Base-by-base conservation (phyloP, 2,797 vertebrate species). In the Melanotaenia parkinsoni region DNA sequence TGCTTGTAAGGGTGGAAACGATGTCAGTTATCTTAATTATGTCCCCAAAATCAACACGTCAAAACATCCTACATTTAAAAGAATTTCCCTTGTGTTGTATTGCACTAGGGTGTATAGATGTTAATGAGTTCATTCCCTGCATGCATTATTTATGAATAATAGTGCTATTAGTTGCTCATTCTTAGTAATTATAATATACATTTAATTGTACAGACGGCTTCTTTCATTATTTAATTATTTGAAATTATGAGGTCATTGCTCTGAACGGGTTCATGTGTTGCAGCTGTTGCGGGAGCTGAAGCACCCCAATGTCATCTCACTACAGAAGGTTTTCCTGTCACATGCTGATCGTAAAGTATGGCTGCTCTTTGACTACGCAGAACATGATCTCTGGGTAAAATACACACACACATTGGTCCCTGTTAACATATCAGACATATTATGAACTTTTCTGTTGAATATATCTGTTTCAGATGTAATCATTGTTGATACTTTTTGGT, bases 281-380 rank as follows among this genome's bases (percentile, higher is more conserved):
- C 94, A 99, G 98, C 95, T 99, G 92, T 95, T 99, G 79, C 95
- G 98, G 83, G 98, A 99, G 90, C 95, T 99, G 87, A 99, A 99
- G 92, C 98, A 99, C 89, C 98, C 98, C 77, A 99, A 99, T 74
- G 98, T 99, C 87, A 99, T 99, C 95, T 98, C 98, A 74, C 96
- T 99, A 93, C 98, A 99, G 89, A 99, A 99, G 89, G 98, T 99
- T 89, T 99, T 99, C 93, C 95, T 99, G 89, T 99, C 98, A 74
- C 98, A 99, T 28, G 98, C 98, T 67, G 98, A 99, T 92, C 97
- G 98, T 85, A 99, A 99, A 95, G 98, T 99, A 65, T 99, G 97
- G 97, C 97, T 99, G 91, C 96, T 99, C 69, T 99, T 99, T 87
- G 98, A 99, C 93, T 99, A 99, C 56, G 98, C 98, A 20, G 98